Evolutionary conservation across 2,888 invertebrate species (phyloP), one percentile per base, ranked within the genome.

Genomic region (Drosophila mettleri): DNA sequence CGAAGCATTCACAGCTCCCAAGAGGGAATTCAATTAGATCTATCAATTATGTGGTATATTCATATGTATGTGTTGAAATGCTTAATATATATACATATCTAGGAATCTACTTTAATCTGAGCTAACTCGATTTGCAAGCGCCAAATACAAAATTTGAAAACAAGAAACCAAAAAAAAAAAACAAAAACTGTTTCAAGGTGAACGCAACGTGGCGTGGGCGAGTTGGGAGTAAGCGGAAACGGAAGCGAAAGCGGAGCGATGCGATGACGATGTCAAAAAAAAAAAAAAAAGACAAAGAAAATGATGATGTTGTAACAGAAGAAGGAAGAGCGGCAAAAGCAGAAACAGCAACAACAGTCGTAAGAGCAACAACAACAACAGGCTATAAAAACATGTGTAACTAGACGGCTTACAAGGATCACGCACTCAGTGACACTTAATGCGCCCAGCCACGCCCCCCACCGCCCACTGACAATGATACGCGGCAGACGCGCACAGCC

Each of bases 371-470:
- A 49, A 2, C 43, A 43, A 18, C 51, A 49, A 31, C 10, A 52
- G 86, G 84, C 77, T 86, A 80, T 86, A 80, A 84, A 86, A 84
- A 84, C 83, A 84, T 84, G 83, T 84, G 83, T 84, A 84, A 84
- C 83, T 83, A 76, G 86, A 83, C 76, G 83, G 86, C 83, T 84
- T 84, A 84, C 83, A 86, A 86, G 83, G 86, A 84, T 83, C 83
- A 83, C 86, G 83, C 86, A 86, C 83, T 83, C 83, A 78, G 75
- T 86, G 83, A 83, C 83, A 83, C 86, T 83, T 86, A 86, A 83
- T 83, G 83, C 85, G 68, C 61, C 69, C 74, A 61, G 41, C 38
- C 52, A 27, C 27, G 36, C 52, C 38, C 6, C 14, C 38, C 51
- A 20, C 31, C 51, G 31, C 31, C 39, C 38, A 4, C 27, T 29